Conservation (phyloP, 35 echinoderm and acorn worm genomes). For the Strongylocentrotus purpuratus region DNA sequence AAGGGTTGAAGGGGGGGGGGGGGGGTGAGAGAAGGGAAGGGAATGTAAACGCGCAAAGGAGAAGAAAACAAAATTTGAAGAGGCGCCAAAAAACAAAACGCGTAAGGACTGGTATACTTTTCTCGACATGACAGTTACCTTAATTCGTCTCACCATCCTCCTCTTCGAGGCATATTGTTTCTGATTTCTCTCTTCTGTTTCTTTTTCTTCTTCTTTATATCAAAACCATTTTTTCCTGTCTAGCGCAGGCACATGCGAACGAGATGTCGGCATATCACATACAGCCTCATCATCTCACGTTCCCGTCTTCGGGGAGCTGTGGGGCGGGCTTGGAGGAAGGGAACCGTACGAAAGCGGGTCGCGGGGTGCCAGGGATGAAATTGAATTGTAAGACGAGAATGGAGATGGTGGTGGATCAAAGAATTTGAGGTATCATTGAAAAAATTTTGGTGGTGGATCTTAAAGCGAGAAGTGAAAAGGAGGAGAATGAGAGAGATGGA, state of each 20-base stretch:
- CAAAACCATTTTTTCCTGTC: background rate
- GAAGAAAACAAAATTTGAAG: background rate
- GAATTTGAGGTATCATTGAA: background rate
- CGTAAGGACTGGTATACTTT: background rate
- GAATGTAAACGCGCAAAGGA: background rate
- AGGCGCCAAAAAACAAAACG: background rate
- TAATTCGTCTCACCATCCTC: constrained; percentile 14
- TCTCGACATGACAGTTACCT: constrained; percentile 13
- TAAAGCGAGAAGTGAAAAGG: background rate
- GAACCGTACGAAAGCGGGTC: constrained; percentile 5
- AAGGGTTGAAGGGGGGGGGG: background rate
- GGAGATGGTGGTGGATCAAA: background rate
- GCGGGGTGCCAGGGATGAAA: background rate
- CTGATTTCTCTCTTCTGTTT: background rate
- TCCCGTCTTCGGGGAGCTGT: constrained; percentile 14
- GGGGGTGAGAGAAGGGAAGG: background rate
- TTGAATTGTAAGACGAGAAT: background rate
- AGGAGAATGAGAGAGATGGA: background rate
- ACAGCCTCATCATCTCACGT: constrained; percentile 20
- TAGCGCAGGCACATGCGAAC: background rate
- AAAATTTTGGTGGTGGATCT: background rate
- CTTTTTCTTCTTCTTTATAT: background rate
- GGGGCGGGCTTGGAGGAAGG: background rate
- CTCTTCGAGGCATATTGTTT: background rate
- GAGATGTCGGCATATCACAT: constrained; percentile 26